Evolutionary conservation across 2,888 invertebrate species (phyloP).

Genomic region (Melitaea athalia): DNA sequence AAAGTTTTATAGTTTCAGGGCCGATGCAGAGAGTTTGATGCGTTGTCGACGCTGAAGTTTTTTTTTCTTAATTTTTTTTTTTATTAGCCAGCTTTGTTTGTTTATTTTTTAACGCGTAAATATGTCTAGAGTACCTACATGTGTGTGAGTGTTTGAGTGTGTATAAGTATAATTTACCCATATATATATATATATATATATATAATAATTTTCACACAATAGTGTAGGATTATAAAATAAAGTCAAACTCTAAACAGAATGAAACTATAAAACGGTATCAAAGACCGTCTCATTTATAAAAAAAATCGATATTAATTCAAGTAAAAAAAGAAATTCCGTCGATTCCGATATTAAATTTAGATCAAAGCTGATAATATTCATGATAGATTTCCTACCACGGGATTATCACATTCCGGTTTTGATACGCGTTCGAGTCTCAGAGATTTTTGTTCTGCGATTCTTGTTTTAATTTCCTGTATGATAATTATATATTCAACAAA

Average conservation of each 20-base stretch:
- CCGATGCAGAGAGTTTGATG: background rate
- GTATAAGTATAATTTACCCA: no score
- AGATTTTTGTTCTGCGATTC: conserved; percentile 10
- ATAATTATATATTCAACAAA: conserved; percentile 26
- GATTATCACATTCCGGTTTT: conserved; percentile 8
- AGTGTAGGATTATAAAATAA: no score
- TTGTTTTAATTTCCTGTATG: conserved; percentile 29
- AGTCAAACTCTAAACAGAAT: no score
- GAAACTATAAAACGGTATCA: no score
- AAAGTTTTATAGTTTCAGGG: conserved; percentile 14
- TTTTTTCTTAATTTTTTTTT: background rate
- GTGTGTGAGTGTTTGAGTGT: no score
- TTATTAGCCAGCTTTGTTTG: background rate
- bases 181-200: no score
- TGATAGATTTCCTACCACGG: background rate
- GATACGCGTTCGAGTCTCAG: background rate
- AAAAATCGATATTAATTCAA: background rate
- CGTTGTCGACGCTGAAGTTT: background rate
- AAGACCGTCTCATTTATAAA: no score
- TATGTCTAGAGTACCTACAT: no score
- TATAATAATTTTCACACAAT: no score
- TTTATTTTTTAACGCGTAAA: background rate
- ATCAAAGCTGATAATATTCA: conserved; percentile 4
- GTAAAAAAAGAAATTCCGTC: background rate
- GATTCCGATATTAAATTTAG: background rate